Conservation (phyloP, 30 jellyfish, hydroid and myxozoan genomes). For the Turritopsis dohrnii region DNA sequence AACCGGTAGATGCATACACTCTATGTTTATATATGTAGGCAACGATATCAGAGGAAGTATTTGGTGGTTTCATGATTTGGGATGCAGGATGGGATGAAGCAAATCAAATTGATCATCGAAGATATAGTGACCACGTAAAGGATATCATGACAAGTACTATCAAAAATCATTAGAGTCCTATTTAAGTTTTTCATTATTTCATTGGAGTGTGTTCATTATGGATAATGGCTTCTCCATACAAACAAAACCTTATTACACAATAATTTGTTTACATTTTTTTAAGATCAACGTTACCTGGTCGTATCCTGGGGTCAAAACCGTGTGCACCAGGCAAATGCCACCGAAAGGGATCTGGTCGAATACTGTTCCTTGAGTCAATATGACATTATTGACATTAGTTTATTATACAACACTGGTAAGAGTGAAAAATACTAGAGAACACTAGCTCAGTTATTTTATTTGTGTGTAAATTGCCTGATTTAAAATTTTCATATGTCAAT, state of each 20-base stretch:
- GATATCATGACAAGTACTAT: neutral
- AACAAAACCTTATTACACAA: too few relatives aligned
- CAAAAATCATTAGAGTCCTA: too few relatives aligned
- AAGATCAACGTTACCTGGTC: neutral
- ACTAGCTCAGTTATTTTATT: too few relatives aligned
- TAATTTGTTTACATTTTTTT: too few relatives aligned
- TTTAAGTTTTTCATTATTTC: too few relatives aligned
- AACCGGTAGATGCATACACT: neutral
- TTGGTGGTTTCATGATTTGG: constrained; percentile 98
- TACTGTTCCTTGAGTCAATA: neutral
- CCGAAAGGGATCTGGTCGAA: neutral
- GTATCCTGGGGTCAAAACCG: constrained; percentile 9
- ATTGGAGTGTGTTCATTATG: too few relatives aligned
- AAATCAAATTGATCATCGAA: constrained; percentile 61
- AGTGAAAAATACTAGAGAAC: too few relatives aligned
- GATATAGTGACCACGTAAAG: constrained; percentile 69
- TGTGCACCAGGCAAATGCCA: neutral
- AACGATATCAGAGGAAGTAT: constrained; percentile 40
- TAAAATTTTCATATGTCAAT: neutral
- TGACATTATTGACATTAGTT: neutral
- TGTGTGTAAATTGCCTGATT: too few relatives aligned
- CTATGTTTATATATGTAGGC: neutral
- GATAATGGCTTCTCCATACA: too few relatives aligned
- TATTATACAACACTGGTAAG: neutral
- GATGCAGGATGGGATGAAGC: constrained; percentile 97